These are phyloP conservation scores for Zaprionus kolodkinae DNA, from an alignment of 1,140 invertebrate genomes.

Conservation along the genomic window DNA sequence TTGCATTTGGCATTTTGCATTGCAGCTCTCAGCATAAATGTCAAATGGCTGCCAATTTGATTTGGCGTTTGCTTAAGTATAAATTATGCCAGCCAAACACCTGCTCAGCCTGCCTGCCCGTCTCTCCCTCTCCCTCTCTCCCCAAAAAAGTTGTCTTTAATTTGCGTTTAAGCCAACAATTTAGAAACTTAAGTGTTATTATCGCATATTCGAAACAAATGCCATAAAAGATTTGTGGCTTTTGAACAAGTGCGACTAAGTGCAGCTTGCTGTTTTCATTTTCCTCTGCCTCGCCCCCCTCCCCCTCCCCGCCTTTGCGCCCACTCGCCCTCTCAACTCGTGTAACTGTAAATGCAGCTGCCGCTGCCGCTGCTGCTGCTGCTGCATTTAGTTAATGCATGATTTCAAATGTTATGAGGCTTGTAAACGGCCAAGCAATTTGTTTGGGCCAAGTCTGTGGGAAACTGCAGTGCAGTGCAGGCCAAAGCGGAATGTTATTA, in stretches of 20 bases:
- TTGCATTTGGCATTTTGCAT: constrained; percentile 54
- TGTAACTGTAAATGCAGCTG: constrained; percentile 23
- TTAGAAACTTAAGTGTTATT: constrained; percentile 76
- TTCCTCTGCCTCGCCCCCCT: background rate
- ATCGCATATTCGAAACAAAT: constrained; percentile 76
- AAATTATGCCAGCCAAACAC: constrained; percentile 68
- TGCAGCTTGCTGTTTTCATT: constrained; percentile 50
- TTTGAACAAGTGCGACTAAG: constrained; percentile 58
- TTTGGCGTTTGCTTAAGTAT: constrained; percentile 76
- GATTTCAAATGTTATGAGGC: constrained; percentile 43
- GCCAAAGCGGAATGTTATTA: constrained; percentile 2
- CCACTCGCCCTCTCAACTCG: background rate
- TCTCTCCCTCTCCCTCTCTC: background rate
- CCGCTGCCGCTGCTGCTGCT: constrained; percentile 22
- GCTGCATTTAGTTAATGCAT: constrained; percentile 48
- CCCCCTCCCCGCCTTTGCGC: no score
- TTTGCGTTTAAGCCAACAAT: constrained; percentile 72
- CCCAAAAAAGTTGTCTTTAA: constrained; percentile 59
- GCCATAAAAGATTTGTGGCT: constrained; percentile 68
- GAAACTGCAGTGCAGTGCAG: background rate
- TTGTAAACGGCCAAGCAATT: constrained; percentile 44
- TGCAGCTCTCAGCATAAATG: constrained; percentile 61
- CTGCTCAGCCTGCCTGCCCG: constrained; percentile 12
- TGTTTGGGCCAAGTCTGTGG: constrained; percentile 19
- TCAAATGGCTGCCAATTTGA: constrained; percentile 79